Conservation (phyloP, 2,797 vertebrate genomes). For the Poeciliopsis presidionis region DNA sequence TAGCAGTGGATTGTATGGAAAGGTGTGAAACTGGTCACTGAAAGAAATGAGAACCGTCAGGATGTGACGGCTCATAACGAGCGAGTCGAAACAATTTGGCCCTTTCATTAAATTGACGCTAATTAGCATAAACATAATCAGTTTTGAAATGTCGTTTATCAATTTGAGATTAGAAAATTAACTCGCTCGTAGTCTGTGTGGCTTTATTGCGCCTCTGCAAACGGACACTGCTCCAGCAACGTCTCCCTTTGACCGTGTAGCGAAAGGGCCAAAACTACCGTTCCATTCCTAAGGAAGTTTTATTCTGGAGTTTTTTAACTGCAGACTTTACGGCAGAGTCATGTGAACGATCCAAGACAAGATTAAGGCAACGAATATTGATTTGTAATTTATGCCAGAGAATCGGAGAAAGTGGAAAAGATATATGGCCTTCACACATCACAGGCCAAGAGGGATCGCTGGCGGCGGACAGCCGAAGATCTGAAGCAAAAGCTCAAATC, state of each 20-base stretch:
- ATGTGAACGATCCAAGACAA: not conserved
- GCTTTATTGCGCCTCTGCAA: not conserved
- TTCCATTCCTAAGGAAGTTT: too few relatives aligned
- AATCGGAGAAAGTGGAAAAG: not conserved
- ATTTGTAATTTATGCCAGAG: not conserved
- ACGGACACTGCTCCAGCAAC: too few relatives aligned
- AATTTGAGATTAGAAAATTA: not conserved
- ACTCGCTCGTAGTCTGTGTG: not conserved
- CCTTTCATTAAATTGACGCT: not conserved
- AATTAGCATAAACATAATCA: not conserved
- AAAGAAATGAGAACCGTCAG: not conserved
- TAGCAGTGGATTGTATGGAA: not conserved
- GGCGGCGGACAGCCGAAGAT: constrained; percentile 16
- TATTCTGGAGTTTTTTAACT: not conserved
- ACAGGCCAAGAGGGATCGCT: constrained; percentile 5
- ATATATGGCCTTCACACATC: constrained; percentile 16
- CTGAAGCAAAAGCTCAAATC: constrained; percentile 25
- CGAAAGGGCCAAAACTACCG: not conserved
- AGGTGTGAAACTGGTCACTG: not conserved
- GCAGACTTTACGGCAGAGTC: not conserved
- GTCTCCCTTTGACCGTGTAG: not conserved
- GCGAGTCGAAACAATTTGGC: not conserved
- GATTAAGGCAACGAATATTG: not conserved
- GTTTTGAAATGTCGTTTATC: not conserved
- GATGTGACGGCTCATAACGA: not conserved